phyloP scores from a whole-genome alignment of 1,140 invertebrate species.

The Neodiprion pinetum region DNA sequence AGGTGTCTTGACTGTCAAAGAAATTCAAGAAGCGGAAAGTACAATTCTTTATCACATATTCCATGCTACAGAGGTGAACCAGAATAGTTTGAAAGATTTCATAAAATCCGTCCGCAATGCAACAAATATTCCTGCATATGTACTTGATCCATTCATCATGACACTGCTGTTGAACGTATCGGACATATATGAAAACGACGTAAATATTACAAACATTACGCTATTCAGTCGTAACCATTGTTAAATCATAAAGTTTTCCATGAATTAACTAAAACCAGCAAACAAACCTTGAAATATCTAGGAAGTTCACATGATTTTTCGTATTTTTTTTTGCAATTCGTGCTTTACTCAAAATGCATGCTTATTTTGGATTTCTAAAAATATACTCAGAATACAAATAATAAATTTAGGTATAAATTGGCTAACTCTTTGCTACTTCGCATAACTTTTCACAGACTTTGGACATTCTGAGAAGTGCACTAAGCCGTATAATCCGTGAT shows the following conservation, averaged over 20 bases:
- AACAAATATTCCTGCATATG: conserved; percentile 58
- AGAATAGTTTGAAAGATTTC: conserved; percentile 61
- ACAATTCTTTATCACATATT: conserved; percentile 67
- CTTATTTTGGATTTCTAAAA: too few relatives aligned
- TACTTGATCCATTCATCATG: conserved; percentile 66
- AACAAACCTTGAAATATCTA: too few relatives aligned
- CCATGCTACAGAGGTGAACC: conserved; percentile 57
- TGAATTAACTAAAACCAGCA: too few relatives aligned
- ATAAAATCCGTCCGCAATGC: conserved; percentile 61
- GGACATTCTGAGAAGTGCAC: conserved; percentile 59
- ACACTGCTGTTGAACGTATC: conserved; percentile 61
- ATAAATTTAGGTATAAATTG: not conserved
- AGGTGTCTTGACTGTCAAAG: conserved; percentile 42
- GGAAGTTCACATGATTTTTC: too few relatives aligned
- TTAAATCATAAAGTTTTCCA: too few relatives aligned
- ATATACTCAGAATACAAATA: not conserved
- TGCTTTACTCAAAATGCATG: too few relatives aligned
- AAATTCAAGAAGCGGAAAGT: conserved; percentile 59
- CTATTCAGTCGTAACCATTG: not conserved
- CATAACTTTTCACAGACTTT: conserved; percentile 45
- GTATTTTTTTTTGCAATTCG: too few relatives aligned
- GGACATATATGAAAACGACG: conserved; percentile 60
- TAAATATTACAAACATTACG: conserved; percentile 29
- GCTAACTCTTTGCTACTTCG: too few relatives aligned
- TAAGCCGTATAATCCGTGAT: conserved; percentile 58